These are phyloP conservation scores for Oreonectes daqikongensis DNA, from an alignment of 2,797 vertebrate species.

Conservation along the genomic window DNA sequence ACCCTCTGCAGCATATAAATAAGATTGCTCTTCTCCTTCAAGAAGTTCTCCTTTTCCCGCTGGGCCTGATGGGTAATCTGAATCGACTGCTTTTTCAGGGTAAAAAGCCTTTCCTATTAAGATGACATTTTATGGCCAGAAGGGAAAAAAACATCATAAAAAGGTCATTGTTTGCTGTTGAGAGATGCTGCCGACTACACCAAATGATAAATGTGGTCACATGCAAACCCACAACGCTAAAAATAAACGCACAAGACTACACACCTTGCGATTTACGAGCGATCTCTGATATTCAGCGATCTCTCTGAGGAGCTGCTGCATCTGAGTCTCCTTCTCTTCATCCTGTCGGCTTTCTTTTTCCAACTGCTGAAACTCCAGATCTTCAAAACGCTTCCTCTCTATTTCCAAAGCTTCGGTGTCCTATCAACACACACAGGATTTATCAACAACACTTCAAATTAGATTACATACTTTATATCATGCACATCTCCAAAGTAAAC, in stretches of 20 bases:
- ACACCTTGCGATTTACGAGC: conserved; percentile 88
- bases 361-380: conserved; percentile 93
- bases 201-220: background rate
- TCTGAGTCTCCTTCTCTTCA: conserved; percentile 88
- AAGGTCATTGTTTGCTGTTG: background rate
- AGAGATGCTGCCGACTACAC: no score
- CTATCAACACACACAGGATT: conserved; percentile 64
- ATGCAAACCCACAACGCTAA: conserved; percentile 34
- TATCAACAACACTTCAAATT: background rate
- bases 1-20: conserved; percentile 80
- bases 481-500: conserved; percentile 13
- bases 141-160: conserved; percentile 26
- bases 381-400: conserved; percentile 87
- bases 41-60: conserved; percentile 78
- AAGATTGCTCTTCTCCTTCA: conserved; percentile 79
- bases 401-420: conserved; percentile 81
- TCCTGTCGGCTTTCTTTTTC: conserved; percentile 87
- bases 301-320: conserved; percentile 85
- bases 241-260: conserved; percentile 1
- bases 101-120: conserved; percentile 86
- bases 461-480: background rate
- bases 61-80: conserved; percentile 79
- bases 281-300: conserved; percentile 89
- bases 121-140: conserved; percentile 33
- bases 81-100: conserved; percentile 90